These are phyloP conservation scores for Phlogophora meticulosa DNA, from an alignment of 2,888 invertebrate species.

Conservation along the genomic window DNA sequence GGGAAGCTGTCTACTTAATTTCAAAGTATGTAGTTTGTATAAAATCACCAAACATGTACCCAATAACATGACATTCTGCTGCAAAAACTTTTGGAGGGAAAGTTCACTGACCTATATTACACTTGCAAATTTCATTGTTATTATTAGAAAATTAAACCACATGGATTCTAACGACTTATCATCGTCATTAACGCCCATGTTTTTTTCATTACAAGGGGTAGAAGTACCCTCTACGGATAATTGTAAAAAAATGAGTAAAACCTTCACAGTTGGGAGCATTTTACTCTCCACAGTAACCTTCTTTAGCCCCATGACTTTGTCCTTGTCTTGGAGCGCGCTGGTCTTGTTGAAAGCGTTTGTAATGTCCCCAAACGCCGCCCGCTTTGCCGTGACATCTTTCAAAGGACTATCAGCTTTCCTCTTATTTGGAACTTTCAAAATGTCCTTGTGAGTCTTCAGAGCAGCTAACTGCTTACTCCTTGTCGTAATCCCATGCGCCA, in stretches of 20 bases:
- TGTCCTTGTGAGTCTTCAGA: slow-evolving; percentile 85
- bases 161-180: slow-evolving; percentile 11
- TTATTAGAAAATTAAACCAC: slow-evolving; percentile 24
- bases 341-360: slow-evolving; percentile 93
- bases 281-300: slow-evolving; percentile 89
- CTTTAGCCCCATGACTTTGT: slow-evolving; percentile 82
- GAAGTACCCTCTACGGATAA: slow-evolving; percentile 71
- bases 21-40: not conserved
- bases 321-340: slow-evolving; percentile 80
- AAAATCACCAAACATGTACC: not conserved
- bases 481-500: slow-evolving; percentile 91
- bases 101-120: slow-evolving; percentile 76
- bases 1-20: not conserved
- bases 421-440: slow-evolving; percentile 92
- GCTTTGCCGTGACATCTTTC: slow-evolving; percentile 94
- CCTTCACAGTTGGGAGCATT: slow-evolving; percentile 88
- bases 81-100: slow-evolving; percentile 78
- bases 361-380: slow-evolving; percentile 96
- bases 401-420: slow-evolving; percentile 96
- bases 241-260: slow-evolving; percentile 64
- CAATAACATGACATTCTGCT: slow-evolving; percentile 18
- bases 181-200: not conserved
- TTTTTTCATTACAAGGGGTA: not conserved
- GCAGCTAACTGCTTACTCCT: slow-evolving; percentile 91
- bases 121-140: slow-evolving; percentile 31